These are phyloP conservation scores for Crotophaga sulcirostris DNA, from an alignment of 2,113 vertebrate species.

Conservation along the genomic window DNA sequence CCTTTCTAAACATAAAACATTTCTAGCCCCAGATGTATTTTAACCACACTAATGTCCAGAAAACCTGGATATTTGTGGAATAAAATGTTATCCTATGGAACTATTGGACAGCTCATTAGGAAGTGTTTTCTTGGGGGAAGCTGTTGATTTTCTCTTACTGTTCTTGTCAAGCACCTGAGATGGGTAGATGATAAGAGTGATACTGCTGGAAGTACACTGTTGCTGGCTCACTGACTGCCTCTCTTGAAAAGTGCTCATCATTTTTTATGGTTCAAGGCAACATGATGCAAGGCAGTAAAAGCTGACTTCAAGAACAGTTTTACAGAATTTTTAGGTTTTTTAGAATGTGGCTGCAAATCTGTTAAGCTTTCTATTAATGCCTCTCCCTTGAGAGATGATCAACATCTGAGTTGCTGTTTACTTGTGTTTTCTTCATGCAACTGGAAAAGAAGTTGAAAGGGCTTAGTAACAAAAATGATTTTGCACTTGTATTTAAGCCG, in stretches of 20 bases:
- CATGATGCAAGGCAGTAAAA: neutral
- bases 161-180: neutral
- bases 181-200: neutral
- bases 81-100: neutral
- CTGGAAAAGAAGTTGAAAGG: neutral
- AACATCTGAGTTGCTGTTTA: neutral
- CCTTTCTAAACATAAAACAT: neutral
- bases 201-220: neutral
- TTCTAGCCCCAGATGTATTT: neutral
- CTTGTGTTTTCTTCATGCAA: neutral
- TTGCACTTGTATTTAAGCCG: neutral
- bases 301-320: neutral
- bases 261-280: neutral
- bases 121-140: neutral
- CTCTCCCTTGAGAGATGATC: neutral
- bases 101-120: neutral
- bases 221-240: neutral
- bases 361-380: neutral
- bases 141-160: neutral
- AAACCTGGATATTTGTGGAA: neutral
- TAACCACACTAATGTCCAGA: neutral
- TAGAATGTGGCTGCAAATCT: neutral
- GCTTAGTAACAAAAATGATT: neutral
- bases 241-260: neutral
- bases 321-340: neutral